Conservation (phyloP, 2,888 invertebrate species). For the Eupsilia transversa region DNA sequence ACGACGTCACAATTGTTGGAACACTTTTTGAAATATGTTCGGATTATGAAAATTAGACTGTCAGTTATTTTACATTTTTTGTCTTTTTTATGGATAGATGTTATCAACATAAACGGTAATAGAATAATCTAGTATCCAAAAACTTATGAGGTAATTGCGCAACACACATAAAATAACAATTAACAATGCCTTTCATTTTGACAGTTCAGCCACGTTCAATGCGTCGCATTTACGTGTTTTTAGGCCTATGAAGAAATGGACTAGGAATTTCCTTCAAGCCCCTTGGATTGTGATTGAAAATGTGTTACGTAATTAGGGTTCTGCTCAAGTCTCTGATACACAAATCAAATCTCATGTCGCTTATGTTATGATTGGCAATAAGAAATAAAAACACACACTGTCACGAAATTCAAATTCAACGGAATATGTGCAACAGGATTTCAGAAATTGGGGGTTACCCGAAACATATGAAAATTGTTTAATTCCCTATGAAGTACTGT, state of each 20-base stretch:
- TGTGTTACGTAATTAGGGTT: no score
- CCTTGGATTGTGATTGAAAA: no score
- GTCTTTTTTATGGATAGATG: background rate
- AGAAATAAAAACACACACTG: background rate
- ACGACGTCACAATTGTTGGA: slow-evolving; percentile 24
- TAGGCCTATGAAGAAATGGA: no score
- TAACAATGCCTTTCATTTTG: no score
- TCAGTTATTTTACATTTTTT: background rate
- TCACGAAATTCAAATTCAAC: background rate
- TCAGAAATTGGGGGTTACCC: background rate
- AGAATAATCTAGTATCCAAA: background rate
- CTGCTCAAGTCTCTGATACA: background rate
- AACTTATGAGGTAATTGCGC: no score
- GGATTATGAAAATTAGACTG: background rate
- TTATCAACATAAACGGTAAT: background rate
- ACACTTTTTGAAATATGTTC: slow-evolving; percentile 8
- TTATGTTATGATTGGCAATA: background rate
- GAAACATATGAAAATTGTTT: background rate
- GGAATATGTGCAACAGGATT: background rate
- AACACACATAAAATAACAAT: no score
- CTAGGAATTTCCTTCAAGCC: no score
- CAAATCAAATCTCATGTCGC: background rate
- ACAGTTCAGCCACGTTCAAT: no score
- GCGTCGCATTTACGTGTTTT: no score
- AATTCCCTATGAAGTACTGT: background rate